Conservation (phyloP, 2,113 vertebrate genomes). For the Suncus etruscus region DNA sequence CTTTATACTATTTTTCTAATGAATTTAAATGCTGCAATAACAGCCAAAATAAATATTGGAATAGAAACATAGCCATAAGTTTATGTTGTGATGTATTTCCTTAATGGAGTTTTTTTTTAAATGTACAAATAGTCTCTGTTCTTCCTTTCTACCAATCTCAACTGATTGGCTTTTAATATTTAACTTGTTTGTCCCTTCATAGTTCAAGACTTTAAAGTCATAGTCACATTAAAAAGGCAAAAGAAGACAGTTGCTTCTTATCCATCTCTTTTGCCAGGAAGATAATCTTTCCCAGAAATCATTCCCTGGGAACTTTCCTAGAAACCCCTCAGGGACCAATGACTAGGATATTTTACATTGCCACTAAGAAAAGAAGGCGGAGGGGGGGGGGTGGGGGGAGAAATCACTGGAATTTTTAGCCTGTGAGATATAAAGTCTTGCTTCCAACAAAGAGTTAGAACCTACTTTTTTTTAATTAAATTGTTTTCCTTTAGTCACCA, state of each 20-base stretch:
- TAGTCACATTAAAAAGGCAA: conserved; percentile 27
- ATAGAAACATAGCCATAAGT: background rate
- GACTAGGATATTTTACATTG: background rate
- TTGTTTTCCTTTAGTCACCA: no score
- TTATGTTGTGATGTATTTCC: background rate
- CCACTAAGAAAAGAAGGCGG: background rate
- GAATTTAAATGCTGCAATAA: background rate
- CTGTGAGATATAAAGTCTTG: background rate
- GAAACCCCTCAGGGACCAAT: background rate
- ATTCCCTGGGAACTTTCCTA: conserved; percentile 33
- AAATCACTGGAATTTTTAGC: background rate
- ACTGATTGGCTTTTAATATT: background rate
- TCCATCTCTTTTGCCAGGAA: conserved; percentile 40
- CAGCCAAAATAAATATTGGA: background rate
- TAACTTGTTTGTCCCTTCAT: background rate
- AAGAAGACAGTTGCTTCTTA: background rate
- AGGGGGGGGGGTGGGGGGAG: conserved; percentile 2
- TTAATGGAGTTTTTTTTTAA: background rate
- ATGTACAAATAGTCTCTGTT: background rate
- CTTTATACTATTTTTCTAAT: background rate
- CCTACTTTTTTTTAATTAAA: no score
- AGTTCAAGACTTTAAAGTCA: background rate
- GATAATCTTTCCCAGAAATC: conserved; percentile 53
- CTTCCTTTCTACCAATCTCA: background rate
- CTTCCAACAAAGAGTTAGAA: background rate